Percentiles rank a stretch among this genome's conserved stretches.
These are phyloP conservation scores for Chloroceryle aenea DNA, from an alignment of 2,113 vertebrate species.

Conservation along the genomic window DNA sequence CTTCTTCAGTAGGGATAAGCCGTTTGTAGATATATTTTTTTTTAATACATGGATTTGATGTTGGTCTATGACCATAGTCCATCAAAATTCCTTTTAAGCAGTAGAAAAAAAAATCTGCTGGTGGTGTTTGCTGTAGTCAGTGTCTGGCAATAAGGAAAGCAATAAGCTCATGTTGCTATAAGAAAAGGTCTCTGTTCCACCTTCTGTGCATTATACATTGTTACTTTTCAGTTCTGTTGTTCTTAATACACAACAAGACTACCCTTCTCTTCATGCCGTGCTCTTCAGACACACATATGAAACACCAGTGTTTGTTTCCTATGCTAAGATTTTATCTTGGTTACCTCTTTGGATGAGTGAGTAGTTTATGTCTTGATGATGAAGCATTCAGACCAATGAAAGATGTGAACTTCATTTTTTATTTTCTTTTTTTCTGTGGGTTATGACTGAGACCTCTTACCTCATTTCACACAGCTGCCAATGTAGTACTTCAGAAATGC, in stretches of 20 bases:
- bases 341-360: background rate
- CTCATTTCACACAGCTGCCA: background rate
- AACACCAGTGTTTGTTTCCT: background rate
- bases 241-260: background rate
- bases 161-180: background rate
- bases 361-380: background rate
- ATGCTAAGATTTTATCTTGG: background rate
- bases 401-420: background rate
- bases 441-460: background rate
- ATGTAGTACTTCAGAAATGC: background rate
- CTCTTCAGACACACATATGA: background rate
- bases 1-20: background rate
- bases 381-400: background rate
- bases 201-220: background rate
- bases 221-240: background rate
- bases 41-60: background rate
- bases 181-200: background rate
- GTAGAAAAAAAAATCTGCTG: background rate
- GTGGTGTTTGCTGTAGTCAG: background rate
- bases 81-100: background rate
- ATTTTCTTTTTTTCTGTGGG: background rate
- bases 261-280: background rate
- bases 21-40: background rate
- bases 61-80: background rate
- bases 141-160: background rate